Base-by-base conservation (phyloP, 2,888 invertebrate species). In the Timema cristinae region DNA sequence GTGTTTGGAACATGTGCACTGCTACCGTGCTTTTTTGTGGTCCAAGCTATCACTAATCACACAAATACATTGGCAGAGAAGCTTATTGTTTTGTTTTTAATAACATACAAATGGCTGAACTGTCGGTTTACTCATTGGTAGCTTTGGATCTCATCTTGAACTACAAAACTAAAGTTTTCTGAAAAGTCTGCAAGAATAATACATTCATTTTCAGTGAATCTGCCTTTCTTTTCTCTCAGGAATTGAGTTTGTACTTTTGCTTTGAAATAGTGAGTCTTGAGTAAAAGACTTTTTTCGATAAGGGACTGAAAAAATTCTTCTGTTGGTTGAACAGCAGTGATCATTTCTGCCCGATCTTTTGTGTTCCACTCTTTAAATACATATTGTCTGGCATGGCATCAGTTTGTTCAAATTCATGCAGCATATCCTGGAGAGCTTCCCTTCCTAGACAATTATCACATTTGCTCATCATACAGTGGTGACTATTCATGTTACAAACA, bases 51-150 rank as follows among this genome's bases (percentile, higher is more conserved):
- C 10, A 10, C 56, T 56, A 16, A 56, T 56, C 16, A 56, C 10
- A 7, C 56, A 56, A 56, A 56, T 6, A 56, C 56, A 56, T 56
- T 56, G 6, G 6, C 7, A 6, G 13, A 56, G 7, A 56, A 56
- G 56, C 56, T 56, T 10, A 7, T 56, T 10, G 16, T 56, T 56
- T 56, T 10, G 10, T 56, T 56, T 56, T 13, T n/a, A 56, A 56
- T 56, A 56, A 56, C 6, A 56, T 10, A 56, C 56, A 56, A 56
- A 56, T 56, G 56, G 56, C n/a, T 56, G 56, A 56, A 56, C 56
- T 15, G 56, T 56, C 16, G 56, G n/a, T 56, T 56, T 7, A 10
- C 56, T 7, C 13, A 15, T 56, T 56, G 16, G n/a, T n/a, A n/a
- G n/a, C n/a, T n/a, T n/a, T n/a, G n/a, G n/a, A n/a, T n/a, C n/a